Conservation (phyloP, 2,113 vertebrate species). For the Gymnocephalus cernua region DNA sequence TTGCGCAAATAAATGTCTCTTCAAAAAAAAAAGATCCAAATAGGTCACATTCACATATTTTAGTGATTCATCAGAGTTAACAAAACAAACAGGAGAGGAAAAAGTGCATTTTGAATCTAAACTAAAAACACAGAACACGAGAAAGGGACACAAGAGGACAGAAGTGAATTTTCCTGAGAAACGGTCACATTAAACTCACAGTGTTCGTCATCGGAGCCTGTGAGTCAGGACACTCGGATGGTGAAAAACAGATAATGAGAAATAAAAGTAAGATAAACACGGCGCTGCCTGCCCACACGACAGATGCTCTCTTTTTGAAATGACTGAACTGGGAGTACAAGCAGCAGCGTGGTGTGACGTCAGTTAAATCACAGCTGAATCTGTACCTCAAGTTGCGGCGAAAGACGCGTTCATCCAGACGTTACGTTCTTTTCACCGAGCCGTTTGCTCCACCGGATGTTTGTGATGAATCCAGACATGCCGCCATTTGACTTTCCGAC, state of each 20-base stretch:
- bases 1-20: conserved; percentile 42
- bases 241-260: neutral
- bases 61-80: conserved; percentile 42
- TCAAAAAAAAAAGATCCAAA: conserved; percentile 27
- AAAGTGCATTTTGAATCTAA: conserved; percentile 57
- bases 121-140: conserved; percentile 9
- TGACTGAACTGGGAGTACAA: neutral
- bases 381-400: no score
- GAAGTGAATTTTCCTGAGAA: conserved; percentile 58
- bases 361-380: no score
- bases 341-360: neutral
- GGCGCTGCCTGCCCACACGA: neutral
- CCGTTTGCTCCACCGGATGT: no score
- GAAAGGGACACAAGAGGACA: neutral
- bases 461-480: no score
- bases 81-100: conserved; percentile 21
- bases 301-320: neutral
- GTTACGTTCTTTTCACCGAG: no score
- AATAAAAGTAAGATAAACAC: neutral
- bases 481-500: no score
- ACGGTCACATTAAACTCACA: conserved; percentile 8
- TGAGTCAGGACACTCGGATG: neutral
- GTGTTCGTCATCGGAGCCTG: neutral
- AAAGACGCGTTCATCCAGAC: no score
- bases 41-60: conserved; percentile 29